A percentile compares a stretch with the other conserved stretches of the same genome.
Evolutionary conservation across 1,140 invertebrate species (phyloP).

Genomic region (Choristoneura fumiferana): DNA sequence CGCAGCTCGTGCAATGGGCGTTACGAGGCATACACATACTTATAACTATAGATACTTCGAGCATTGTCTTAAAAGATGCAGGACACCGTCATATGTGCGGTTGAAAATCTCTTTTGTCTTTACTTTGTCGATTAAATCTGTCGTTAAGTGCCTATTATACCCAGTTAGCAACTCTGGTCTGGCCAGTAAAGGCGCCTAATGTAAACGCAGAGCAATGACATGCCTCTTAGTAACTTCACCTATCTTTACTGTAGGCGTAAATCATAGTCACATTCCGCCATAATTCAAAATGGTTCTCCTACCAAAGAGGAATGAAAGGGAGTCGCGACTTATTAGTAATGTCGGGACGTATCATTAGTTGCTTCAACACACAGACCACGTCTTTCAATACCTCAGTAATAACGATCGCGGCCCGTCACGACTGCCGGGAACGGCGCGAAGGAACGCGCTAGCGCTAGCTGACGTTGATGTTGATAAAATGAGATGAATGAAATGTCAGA

Average conservation of each 20-base stretch:
- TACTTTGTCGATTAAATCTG: too few species aligned
- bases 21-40: not conserved
- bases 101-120: too few species aligned
- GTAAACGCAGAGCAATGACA: not conserved
- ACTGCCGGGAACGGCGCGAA: not conserved
- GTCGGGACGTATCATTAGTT: slow-evolving; percentile 14
- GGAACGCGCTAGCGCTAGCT: too few species aligned
- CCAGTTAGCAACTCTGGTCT: too few species aligned
- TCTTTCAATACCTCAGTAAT: slow-evolving; percentile 17
- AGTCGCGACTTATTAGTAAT: not conserved
- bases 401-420: slow-evolving; percentile 2
- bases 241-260: not conserved
- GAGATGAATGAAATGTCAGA: not conserved
- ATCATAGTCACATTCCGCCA: not conserved
- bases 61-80: too few species aligned
- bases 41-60: not conserved
- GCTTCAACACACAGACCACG: slow-evolving; percentile 16
- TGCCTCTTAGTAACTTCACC: not conserved
- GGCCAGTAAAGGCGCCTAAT: not conserved
- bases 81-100: too few species aligned
- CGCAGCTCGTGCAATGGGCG: not conserved
- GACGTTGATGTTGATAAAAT: slow-evolving; percentile 5
- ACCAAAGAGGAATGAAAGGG: not conserved
- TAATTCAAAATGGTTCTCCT: not conserved
- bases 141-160: too few species aligned